These are phyloP conservation scores for Poeciliopsis retropinna DNA, from an alignment of 2,113 vertebrate genomes.

Conservation along the genomic window DNA sequence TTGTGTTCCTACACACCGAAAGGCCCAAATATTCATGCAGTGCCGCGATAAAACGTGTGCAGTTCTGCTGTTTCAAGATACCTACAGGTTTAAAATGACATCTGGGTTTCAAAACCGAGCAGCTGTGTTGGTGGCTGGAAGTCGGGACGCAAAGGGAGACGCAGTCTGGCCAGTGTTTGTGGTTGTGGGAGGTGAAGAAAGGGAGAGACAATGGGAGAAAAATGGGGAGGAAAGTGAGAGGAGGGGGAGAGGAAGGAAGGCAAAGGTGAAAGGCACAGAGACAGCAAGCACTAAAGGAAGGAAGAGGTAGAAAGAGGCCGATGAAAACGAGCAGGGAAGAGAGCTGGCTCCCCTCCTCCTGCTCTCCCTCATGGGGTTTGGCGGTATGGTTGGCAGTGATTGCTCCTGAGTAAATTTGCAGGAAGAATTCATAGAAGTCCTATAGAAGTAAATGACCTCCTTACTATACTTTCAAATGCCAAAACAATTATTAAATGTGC, in stretches of 20 bases:
- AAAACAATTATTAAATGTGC: conserved; percentile 11
- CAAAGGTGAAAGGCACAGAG: conserved; percentile 63
- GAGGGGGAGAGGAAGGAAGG: conserved; percentile 56
- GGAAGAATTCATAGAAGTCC: conserved; percentile 10
- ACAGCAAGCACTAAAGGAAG: conserved; percentile 51
- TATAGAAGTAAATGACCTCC: neutral
- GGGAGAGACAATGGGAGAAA: conserved; percentile 12
- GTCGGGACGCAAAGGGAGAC: neutral
- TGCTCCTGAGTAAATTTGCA: conserved; percentile 11
- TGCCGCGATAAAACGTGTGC: neutral
- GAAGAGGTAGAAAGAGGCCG: conserved; percentile 53
- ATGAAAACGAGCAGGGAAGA: conserved; percentile 49
- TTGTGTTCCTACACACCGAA: neutral
- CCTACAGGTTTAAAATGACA: neutral
- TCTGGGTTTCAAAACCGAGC: neutral
- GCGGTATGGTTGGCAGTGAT: conserved; percentile 29
- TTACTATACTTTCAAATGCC: conserved; percentile 17
- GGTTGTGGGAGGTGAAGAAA: conserved; percentile 9
- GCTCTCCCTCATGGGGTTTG: conserved; percentile 37
- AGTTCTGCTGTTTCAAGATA: neutral
- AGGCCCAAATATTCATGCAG: neutral
- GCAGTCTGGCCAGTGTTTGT: conserved; percentile 13
- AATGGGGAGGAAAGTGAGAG: conserved; percentile 27
- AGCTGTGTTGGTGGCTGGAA: neutral
- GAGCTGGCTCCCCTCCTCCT: conserved; percentile 44